phyloP scores from a whole-genome alignment of 2,797 vertebrate genomes.

The Mormyrus proboscirostris region DNA sequence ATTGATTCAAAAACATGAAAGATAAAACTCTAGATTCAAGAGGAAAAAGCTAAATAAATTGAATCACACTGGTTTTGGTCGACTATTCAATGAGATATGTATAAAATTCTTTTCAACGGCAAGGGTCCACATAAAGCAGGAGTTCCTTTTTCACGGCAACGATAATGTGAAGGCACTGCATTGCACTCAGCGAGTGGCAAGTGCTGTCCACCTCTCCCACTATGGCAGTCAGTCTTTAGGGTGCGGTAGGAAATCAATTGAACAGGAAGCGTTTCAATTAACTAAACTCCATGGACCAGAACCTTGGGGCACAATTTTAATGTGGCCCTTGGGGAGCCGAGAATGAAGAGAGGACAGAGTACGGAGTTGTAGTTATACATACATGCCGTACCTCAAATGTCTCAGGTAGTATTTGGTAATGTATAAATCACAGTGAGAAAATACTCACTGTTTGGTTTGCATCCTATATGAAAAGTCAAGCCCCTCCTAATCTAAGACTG shows the following conservation, averaged over 20 bases:
- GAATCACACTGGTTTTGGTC: not conserved
- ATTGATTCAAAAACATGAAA: constrained; percentile 24
- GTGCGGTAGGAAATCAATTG: not conserved
- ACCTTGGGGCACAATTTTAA: not conserved
- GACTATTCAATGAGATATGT: not conserved
- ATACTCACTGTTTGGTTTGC: not conserved
- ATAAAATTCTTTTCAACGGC: not conserved
- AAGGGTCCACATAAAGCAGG: not conserved
- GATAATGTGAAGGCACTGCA: not conserved
- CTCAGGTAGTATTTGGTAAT: not conserved
- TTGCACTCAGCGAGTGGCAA: not conserved
- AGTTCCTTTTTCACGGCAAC: not conserved
- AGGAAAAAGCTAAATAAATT: not conserved
- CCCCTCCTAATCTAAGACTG: not conserved
- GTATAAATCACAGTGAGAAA: not conserved
- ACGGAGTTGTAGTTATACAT: not conserved
- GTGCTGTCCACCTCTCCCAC: not conserved
- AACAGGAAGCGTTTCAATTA: not conserved
- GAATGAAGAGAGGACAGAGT: not conserved
- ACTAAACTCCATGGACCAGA: not conserved
- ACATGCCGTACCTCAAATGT: not conserved
- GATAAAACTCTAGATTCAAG: constrained; percentile 22
- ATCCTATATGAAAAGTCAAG: not conserved
- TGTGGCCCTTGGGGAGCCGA: not conserved
- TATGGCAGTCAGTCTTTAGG: not conserved